Percentiles rank a stretch among this genome's conserved stretches.
These are phyloP conservation scores for Yponomeuta sedellus DNA, from an alignment of 2,888 invertebrate species.

Conservation along the genomic window DNA sequence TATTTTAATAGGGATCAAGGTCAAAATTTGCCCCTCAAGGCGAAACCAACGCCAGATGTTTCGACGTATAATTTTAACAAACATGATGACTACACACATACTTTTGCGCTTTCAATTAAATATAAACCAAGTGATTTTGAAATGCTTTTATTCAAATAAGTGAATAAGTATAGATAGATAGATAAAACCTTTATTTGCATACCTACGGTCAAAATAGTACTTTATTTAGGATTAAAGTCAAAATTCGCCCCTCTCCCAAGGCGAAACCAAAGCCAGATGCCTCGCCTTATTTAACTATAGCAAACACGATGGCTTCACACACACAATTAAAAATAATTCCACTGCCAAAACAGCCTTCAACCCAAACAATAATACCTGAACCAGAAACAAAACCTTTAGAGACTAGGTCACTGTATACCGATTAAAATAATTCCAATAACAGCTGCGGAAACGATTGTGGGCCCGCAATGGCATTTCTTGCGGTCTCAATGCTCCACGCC, in stretches of 20 bases:
- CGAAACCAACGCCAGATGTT: neutral
- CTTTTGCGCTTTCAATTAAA: too few relatives aligned
- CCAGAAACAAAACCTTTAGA: neutral
- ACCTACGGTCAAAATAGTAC: neutral
- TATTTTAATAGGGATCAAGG: neutral
- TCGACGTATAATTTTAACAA: too few relatives aligned
- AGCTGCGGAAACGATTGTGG: slow-evolving; percentile 35
- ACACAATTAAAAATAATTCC: neutral
- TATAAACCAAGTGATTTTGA: too few relatives aligned
- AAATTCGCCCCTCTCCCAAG: neutral
- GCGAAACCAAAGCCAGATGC: neutral
- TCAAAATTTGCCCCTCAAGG: neutral
- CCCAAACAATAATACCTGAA: neutral
- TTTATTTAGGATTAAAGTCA: neutral
- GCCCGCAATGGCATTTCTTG: neutral
- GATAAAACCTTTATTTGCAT: too few relatives aligned
- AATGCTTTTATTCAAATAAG: too few relatives aligned
- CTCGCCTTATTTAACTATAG: neutral
- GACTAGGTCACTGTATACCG: slow-evolving; percentile 13
- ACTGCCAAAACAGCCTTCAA: too few relatives aligned
- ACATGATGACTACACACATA: too few relatives aligned
- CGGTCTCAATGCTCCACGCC: neutral
- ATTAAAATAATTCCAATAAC: slow-evolving; percentile 28
- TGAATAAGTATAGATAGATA: too few relatives aligned
- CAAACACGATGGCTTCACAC: neutral